phyloP scores from a whole-genome alignment of 2,113 vertebrate genomes.

The Noctilio leporinus region DNA sequence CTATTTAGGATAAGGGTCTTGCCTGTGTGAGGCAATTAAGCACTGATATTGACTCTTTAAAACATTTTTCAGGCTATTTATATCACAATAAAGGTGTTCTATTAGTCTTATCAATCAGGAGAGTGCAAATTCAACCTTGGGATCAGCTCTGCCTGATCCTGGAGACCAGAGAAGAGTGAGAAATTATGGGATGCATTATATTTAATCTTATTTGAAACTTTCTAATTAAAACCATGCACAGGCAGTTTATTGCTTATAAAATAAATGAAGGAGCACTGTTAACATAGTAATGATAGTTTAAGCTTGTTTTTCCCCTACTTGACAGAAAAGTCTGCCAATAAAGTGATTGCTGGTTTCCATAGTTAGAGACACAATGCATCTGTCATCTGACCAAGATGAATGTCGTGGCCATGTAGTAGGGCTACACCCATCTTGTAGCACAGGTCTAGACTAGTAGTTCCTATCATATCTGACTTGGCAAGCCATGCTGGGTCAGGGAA shows the following conservation, averaged over 20 bases:
- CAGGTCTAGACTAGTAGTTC: background rate
- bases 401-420: background rate
- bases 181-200: constrained; percentile 80
- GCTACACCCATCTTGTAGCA: background rate
- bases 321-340: constrained; percentile 31
- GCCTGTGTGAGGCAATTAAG: constrained; percentile 75
- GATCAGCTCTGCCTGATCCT: constrained; percentile 74
- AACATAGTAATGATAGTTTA: constrained; percentile 58
- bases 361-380: constrained; percentile 42
- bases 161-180: constrained; percentile 68
- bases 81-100: constrained; percentile 82
- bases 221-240: constrained; percentile 77
- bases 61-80: constrained; percentile 82
- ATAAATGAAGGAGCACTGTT: constrained; percentile 68
- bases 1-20: constrained; percentile 75
- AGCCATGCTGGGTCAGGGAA: background rate
- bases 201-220: constrained; percentile 78
- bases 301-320: constrained; percentile 32
- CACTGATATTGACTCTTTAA: constrained; percentile 79
- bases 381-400: constrained; percentile 63
- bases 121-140: constrained; percentile 73
- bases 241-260: constrained; percentile 76
- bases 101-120: constrained; percentile 80
- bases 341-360: constrained; percentile 28
- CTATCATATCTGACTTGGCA: constrained; percentile 22